These are phyloP conservation scores for Neopelma chrysocephalum DNA, from an alignment of 2,797 vertebrate species.

Conservation along the genomic window DNA sequence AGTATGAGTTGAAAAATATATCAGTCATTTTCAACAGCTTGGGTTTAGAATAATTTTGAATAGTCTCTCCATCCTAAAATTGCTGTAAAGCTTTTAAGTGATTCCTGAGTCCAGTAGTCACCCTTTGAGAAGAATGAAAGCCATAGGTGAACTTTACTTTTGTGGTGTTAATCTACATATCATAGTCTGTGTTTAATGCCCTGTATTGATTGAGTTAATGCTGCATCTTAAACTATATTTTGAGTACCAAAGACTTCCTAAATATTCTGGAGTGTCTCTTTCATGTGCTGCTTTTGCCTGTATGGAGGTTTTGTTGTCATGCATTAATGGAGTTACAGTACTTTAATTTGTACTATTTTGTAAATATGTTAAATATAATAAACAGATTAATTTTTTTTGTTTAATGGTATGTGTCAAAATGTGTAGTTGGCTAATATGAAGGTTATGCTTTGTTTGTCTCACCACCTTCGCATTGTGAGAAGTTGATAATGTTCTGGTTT, in stretches of 20 bases:
- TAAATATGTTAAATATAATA: slow-evolving; percentile 82
- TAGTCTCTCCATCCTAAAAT: background rate
- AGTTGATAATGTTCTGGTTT: background rate
- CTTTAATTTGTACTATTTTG: slow-evolving; percentile 78
- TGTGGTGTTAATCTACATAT: background rate
- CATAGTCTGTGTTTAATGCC: slow-evolving; percentile 57
- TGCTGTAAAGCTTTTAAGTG: slow-evolving; percentile 31
- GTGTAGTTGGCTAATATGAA: background rate
- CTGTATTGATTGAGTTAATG: slow-evolving; percentile 66
- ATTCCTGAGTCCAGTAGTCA: slow-evolving; percentile 2
- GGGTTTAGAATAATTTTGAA: background rate
- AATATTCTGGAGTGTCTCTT: slow-evolving; percentile 28
- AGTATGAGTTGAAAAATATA: background rate
- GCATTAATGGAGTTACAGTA: slow-evolving; percentile 39
- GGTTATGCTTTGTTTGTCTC: background rate
- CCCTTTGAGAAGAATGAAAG: slow-evolving; percentile 20
- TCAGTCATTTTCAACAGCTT: background rate
- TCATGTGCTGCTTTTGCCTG: slow-evolving; percentile 60
- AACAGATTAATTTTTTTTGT: slow-evolving; percentile 60
- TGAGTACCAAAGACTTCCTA: slow-evolving; percentile 78
- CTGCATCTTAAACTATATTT: slow-evolving; percentile 62
- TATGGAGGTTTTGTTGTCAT: slow-evolving; percentile 55
- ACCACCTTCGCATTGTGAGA: background rate
- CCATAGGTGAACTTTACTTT: slow-evolving; percentile 15
- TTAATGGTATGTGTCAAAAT: slow-evolving; percentile 31